phyloP scores from a whole-genome alignment of 2,797 vertebrate species.

The Ispidina lecontei region DNA sequence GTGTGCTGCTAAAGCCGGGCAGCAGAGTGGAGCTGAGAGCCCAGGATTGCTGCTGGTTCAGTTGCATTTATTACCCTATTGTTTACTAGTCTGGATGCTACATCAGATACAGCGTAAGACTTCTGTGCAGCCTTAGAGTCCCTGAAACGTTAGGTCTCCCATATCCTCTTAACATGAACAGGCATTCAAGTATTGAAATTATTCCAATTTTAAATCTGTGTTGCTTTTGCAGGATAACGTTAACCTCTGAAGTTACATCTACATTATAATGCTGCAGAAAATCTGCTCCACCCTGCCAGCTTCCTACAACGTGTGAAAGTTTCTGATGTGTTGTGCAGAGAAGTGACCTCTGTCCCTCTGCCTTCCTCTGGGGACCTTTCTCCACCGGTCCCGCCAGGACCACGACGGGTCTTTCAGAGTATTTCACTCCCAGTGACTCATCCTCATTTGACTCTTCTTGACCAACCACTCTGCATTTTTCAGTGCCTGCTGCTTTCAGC shows the following conservation, averaged over 20 bases:
- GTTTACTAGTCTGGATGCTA: background rate
- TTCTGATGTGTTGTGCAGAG: background rate
- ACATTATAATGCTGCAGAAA: background rate
- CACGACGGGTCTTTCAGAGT: rapidly evolving
- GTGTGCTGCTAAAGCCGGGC: rapidly evolving
- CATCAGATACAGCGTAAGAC: background rate
- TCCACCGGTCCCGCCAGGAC: background rate
- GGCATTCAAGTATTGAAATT: background rate
- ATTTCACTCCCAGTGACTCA: background rate
- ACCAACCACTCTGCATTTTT: constrained; percentile 53
- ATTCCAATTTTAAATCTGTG: background rate
- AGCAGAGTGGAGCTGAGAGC: background rate
- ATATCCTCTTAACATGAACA: background rate
- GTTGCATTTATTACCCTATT: background rate
- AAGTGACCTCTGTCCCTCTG: background rate
- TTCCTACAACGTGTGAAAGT: background rate
- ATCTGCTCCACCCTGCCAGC: background rate
- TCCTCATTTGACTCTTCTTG: background rate
- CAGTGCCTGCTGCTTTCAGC: constrained; percentile 70
- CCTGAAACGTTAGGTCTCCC: background rate
- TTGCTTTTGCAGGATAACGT: background rate
- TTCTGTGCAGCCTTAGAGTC: background rate
- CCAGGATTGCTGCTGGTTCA: background rate
- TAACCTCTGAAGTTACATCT: background rate
- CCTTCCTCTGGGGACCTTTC: background rate